Evolutionary conservation across 2,113 vertebrate species (phyloP).

Genomic region (Cebus imitator): DNA sequence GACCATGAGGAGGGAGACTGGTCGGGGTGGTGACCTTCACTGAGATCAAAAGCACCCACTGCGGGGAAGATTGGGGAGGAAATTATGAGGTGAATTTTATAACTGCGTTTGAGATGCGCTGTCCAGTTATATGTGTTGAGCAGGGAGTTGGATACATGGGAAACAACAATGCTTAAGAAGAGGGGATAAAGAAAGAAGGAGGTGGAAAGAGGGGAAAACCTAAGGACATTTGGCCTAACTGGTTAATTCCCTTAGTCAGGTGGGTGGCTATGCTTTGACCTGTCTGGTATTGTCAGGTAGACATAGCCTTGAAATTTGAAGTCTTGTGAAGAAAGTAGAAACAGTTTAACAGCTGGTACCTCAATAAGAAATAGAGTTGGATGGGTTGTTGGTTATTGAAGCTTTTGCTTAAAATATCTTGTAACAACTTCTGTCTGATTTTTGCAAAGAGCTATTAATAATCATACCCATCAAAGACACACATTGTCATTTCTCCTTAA

Average conservation of each 20-base stretch:
- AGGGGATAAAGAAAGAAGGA: background rate
- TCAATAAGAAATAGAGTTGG: background rate
- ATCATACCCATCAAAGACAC: conserved; percentile 38
- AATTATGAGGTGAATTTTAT: background rate
- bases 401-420: conserved; percentile 39
- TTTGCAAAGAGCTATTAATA: conserved; percentile 49
- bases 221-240: background rate
- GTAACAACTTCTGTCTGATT: conserved; percentile 30
- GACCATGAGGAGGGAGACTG: background rate
- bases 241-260: background rate
- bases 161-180: too few relatives aligned
- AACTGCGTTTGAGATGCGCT: background rate
- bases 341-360: background rate
- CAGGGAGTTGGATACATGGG: background rate
- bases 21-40: background rate
- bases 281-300: background rate
- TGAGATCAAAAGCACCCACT: background rate
- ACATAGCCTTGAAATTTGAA: background rate
- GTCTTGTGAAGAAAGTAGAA: background rate
- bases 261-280: background rate
- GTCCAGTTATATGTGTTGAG: background rate
- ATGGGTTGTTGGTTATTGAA: background rate
- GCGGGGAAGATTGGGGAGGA: background rate
- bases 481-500: conserved; percentile 56
- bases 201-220: background rate